Conservation (phyloP, 1,140 invertebrate species). For the Ylistrum balloti region DNA sequence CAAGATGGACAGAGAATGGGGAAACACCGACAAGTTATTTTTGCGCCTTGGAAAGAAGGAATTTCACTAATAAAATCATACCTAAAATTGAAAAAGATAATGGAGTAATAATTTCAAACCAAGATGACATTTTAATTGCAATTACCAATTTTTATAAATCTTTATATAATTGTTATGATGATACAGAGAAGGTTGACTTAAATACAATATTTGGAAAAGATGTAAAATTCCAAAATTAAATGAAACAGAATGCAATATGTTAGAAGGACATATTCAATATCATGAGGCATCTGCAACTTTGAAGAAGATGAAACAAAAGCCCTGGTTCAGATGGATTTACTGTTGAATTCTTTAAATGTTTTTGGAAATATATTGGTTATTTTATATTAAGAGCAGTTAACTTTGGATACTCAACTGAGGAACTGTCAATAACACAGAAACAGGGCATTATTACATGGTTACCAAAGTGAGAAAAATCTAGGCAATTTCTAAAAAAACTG, state of each 20-base stretch:
- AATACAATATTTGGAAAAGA: background rate
- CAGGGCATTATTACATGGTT: conserved; percentile 51
- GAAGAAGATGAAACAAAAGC: too few species aligned
- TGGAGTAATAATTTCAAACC: conserved; percentile 18
- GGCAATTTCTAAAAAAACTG: conserved; percentile 57
- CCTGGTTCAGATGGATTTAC: conserved; percentile 61
- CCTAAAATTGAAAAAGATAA: conserved; percentile 42
- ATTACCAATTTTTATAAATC: conserved; percentile 44
- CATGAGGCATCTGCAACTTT: too few species aligned
- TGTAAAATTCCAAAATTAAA: background rate
- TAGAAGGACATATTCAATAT: conserved; percentile 34
- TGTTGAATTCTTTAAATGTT: conserved; percentile 61
- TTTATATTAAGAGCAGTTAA: conserved; percentile 43
- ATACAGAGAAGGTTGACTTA: background rate
- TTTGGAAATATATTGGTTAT: conserved; percentile 50
- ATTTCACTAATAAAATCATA: conserved; percentile 50
- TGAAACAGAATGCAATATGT: background rate
- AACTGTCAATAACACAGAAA: conserved; percentile 44
- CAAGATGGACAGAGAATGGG: conserved; percentile 50
- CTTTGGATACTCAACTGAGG: conserved; percentile 17
- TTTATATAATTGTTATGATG: background rate
- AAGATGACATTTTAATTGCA: conserved; percentile 45
- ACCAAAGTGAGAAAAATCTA: conserved; percentile 56
- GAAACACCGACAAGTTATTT: conserved; percentile 52
- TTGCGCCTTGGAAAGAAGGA: conserved; percentile 46